phyloP scores from a whole-genome alignment of 2,797 vertebrate genomes.

The Euthynnus affinis region DNA sequence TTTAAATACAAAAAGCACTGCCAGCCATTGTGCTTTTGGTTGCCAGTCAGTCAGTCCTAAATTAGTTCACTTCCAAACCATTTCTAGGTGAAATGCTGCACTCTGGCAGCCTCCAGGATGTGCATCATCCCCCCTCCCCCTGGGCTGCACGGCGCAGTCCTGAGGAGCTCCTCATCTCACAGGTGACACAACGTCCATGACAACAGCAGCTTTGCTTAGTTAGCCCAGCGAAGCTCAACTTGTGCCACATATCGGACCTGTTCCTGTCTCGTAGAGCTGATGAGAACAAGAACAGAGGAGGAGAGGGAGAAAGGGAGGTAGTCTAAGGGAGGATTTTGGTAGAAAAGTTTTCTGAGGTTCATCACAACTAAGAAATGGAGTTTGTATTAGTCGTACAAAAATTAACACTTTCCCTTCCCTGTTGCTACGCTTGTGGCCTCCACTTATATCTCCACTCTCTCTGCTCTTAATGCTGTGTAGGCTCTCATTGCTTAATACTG shows the following conservation, averaged over 20 bases:
- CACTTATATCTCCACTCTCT: slow-evolving; percentile 69
- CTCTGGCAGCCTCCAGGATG: slow-evolving; percentile 33
- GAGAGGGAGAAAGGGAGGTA: slow-evolving; percentile 78
- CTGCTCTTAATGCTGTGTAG: slow-evolving; percentile 63
- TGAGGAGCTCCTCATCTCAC: slow-evolving; percentile 31
- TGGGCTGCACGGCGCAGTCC: slow-evolving; percentile 42
- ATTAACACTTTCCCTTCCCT: slow-evolving; percentile 70
- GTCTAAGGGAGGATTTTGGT: slow-evolving; percentile 78
- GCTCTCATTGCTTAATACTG: slow-evolving; percentile 80
- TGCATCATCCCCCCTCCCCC: slow-evolving; percentile 6
- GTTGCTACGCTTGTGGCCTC: slow-evolving; percentile 71
- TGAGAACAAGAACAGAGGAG: slow-evolving; percentile 61
- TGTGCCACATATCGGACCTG: slow-evolving; percentile 48
- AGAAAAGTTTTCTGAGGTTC: slow-evolving; percentile 73
- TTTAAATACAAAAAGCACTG: slow-evolving; percentile 75
- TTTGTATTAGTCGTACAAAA: slow-evolving; percentile 74
- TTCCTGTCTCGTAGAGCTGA: slow-evolving; percentile 50
- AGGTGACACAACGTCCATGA: slow-evolving; percentile 33
- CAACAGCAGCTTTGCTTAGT: slow-evolving; percentile 25
- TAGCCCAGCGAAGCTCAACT: slow-evolving; percentile 27
- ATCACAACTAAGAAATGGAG: slow-evolving; percentile 75
- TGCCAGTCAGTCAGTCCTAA: slow-evolving; percentile 63
- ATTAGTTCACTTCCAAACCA: slow-evolving; percentile 61
- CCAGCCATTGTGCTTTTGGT: slow-evolving; percentile 78
- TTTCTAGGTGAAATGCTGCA: slow-evolving; percentile 54